Evolutionary conservation across 2,797 vertebrate species (phyloP).

Genomic region (Rachycentron canadum): DNA sequence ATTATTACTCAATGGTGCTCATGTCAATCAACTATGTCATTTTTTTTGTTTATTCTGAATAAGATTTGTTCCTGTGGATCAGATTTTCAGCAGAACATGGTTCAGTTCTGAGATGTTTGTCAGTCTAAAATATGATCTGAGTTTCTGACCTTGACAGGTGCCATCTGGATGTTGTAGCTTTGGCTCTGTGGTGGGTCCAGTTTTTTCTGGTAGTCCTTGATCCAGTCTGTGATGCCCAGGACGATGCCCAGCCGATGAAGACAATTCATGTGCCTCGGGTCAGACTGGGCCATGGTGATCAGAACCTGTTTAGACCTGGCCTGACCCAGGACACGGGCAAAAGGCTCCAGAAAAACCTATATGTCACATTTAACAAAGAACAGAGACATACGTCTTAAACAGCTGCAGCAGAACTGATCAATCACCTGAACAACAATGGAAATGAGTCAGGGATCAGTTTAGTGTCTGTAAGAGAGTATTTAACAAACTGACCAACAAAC

Average conservation of each 20-base stretch:
- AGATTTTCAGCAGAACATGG: too few species aligned
- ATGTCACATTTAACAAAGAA: slow-evolving; percentile 24
- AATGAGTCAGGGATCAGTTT: neutral
- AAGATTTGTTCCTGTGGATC: too few species aligned
- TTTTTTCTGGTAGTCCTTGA: slow-evolving; percentile 83
- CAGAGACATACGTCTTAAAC: neutral
- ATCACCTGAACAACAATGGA: too few species aligned
- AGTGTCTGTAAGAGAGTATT: slow-evolving; percentile 6
- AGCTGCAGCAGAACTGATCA: too few species aligned
- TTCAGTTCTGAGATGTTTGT: too few species aligned
- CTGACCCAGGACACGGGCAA: slow-evolving; percentile 84
- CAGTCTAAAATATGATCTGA: too few species aligned
- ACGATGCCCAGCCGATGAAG: slow-evolving; percentile 86
- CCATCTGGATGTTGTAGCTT: neutral
- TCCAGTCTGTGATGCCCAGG: slow-evolving; percentile 86
- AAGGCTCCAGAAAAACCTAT: slow-evolving; percentile 87
- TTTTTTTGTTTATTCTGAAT: too few species aligned
- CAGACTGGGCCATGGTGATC: slow-evolving; percentile 71
- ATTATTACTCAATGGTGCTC: too few species aligned
- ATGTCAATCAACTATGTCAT: too few species aligned
- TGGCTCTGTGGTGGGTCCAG: slow-evolving; percentile 59
- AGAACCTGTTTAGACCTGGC: slow-evolving; percentile 84
- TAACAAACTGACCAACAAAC: neutral
- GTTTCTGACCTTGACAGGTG: slow-evolving; percentile 61
- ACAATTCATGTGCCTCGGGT: slow-evolving; percentile 76